Base-by-base conservation (phyloP, 2,888 invertebrate species). In the Drosophila subquinaria region DNA sequence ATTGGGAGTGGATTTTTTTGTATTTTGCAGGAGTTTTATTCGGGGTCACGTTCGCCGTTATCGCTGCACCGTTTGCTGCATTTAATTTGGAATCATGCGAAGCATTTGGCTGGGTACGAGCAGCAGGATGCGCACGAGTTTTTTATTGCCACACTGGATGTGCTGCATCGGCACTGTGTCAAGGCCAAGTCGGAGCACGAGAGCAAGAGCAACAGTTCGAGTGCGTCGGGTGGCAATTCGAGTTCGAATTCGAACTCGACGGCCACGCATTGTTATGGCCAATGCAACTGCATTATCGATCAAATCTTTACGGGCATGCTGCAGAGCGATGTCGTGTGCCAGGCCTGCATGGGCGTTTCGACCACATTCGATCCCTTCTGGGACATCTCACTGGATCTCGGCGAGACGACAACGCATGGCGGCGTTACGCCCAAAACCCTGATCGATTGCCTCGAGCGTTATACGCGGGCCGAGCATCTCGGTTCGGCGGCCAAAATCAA, bases 121-220 rank as follows among this genome's bases (percentile, higher is more conserved):
- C 99, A 99, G 92, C 99, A 99, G 93, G 99, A 99, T 93, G 99
- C 99, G 27, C 99, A 99, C 91, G 99, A 99, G 94, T 99, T 99
- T 94, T 98, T 99, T 92, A 98, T 99, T 79, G 98, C 98, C 42
- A 97, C 98, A 0, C 94, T 99, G 52, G 97, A 98, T 91, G 96
- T 98, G 10, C 93, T 99, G 69, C 99, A 99, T 92, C 95, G 97
- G 92, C 97, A 97, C 90, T 97, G 95, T 91, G 94, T 94, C 64
- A 94, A 93, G 55, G 93, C 94, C 35, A 92, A 90, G 63, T 82
- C 90, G 70, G 92, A 90, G 53, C 87, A 89, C 33, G 90, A 92
- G 65, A 83, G 81, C 52, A 89, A 86, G 52, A 81, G 73, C 66
- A 90, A 87, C 66, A 81, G 81, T 27, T 80, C 88, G 1, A 63